Base-by-base conservation (phyloP, 2,113 vertebrate genomes). In the Tragelaphus scriptus region DNA sequence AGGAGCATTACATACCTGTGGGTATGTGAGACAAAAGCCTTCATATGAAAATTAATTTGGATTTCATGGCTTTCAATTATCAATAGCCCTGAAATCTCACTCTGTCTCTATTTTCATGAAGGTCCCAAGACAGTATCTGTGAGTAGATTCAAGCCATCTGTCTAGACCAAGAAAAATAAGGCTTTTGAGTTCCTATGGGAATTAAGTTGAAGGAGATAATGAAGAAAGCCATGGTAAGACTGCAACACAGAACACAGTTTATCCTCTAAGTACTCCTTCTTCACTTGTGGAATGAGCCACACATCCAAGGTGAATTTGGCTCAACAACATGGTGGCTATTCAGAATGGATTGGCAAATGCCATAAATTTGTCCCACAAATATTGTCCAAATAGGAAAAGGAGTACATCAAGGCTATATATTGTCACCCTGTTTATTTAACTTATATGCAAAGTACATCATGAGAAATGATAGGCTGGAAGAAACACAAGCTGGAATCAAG, bases 31-130 rank as follows among this genome's bases (percentile, higher is more conserved):
- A 91, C 85, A 93, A 88, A 8, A 82, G 77, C 44, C 68, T 61
- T 97, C 96, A 68, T 80, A 58, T 56, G n/a, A 87, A 71, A 97
- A 95, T 61, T 96, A 97, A 97, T 96, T 97, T 95, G 79, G 63
- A 94, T 96, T 90, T 63, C 71, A 77, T 49, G 61, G 40, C 53
- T 98, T 97, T 96, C 77, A 94, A 61, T 95, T 80, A 84, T 96
- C 88, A 94, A 56, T 81, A 26, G 61, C 91, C 59, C 93, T 98
- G 77, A 98, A 94, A 97, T 96, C 56, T 86, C 77, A 96, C 97
- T 98, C 77, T 97, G 92, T 85, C 61, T 94, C 44, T 65, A 75
- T 97, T 96, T 90, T 94, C 82, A 94, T 44, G 58, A 95, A 87
- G 32, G 47, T 49, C 81, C 47, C 56, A 75, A 89, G 53, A 95